These are phyloP conservation scores for Ceyx cyanopectus DNA, from an alignment of 2,113 vertebrate species.

Conservation along the genomic window DNA sequence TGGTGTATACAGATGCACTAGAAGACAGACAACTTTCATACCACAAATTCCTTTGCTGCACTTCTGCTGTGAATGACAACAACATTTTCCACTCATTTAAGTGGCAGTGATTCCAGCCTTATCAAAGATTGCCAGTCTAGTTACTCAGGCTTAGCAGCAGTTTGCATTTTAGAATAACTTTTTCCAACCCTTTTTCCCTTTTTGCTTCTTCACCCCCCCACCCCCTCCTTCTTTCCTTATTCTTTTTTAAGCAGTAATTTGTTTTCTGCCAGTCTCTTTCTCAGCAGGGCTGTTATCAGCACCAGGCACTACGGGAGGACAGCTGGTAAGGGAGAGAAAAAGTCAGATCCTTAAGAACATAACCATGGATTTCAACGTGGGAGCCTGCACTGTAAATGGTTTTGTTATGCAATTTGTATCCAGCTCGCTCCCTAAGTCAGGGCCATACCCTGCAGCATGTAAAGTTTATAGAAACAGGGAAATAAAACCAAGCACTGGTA, in stretches of 20 bases:
- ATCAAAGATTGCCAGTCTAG: constrained; percentile 2
- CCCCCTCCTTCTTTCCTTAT: fast-evolving
- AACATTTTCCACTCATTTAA: constrained; percentile 56
- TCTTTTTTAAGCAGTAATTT: constrained; percentile 15
- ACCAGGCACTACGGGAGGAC: background rate
- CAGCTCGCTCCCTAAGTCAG: background rate
- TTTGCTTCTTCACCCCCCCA: background rate
- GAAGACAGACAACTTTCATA: constrained; percentile 65
- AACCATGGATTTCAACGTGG: background rate
- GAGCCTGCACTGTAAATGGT: background rate
- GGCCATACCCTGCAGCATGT: constrained; percentile 4
- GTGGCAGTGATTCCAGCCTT: background rate
- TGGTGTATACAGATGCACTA: constrained; percentile 64
- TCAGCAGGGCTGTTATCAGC: constrained; percentile 19
- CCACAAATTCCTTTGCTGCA: constrained; percentile 67
- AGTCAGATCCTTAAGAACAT: background rate
- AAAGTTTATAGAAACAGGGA: constrained; percentile 14
- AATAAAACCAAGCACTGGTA: background rate
- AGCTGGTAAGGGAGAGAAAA: constrained; percentile 54
- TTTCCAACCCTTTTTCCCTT: background rate
- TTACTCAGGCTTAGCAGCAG: background rate
- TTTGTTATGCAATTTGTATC: constrained; percentile 23
- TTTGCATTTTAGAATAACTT: background rate
- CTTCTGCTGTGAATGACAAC: constrained; percentile 53
- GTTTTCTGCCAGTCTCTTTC: constrained; percentile 48